A percentile compares a stretch with the other conserved stretches of the same genome.
These are phyloP conservation scores for Eristalis tenax DNA, from an alignment of 2,888 invertebrate species.

Conservation along the genomic window DNA sequence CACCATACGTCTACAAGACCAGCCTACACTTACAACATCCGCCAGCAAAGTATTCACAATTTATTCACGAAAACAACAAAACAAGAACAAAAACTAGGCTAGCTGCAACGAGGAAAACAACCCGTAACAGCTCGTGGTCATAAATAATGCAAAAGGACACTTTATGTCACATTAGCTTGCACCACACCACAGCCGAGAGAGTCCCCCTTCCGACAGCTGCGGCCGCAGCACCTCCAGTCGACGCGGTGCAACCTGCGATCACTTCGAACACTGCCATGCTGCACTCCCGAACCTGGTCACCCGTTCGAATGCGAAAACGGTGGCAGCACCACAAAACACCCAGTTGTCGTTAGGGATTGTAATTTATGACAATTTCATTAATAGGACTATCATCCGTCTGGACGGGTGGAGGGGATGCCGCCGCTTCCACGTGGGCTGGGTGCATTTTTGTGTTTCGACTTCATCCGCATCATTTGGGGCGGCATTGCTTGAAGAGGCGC, in stretches of 20 bases:
- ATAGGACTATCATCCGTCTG: slow-evolving; percentile 50
- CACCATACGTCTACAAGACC: neutral
- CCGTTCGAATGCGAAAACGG: slow-evolving; percentile 22
- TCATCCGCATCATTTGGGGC: neutral
- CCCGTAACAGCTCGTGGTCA: slow-evolving; percentile 7
- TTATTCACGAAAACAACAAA: slow-evolving; percentile 32
- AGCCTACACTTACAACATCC: slow-evolving; percentile 5
- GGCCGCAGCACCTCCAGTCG: slow-evolving; percentile 17
- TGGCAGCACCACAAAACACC: slow-evolving; percentile 59
- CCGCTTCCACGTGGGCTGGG: slow-evolving; percentile 25
- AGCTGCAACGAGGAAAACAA: neutral
- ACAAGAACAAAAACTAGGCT: slow-evolving; percentile 27
- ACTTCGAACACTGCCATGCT: slow-evolving; percentile 28
- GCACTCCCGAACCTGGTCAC: slow-evolving; percentile 31
- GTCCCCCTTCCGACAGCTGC: slow-evolving; percentile 8
- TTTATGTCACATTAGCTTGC: slow-evolving; percentile 67
- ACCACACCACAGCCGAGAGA: slow-evolving; percentile 36
- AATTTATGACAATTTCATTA: slow-evolving; percentile 69
- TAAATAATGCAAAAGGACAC: slow-evolving; percentile 69
- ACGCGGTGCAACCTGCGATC: slow-evolving; percentile 49
- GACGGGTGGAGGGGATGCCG: neutral
- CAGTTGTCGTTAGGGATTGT: slow-evolving; percentile 63
- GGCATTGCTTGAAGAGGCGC: neutral
- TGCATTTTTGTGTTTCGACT: neutral
- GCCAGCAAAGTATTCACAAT: slow-evolving; percentile 17